Conservation (phyloP, 92 coral and sea anemone genomes). For the Palythoa heliodiscus region DNA sequence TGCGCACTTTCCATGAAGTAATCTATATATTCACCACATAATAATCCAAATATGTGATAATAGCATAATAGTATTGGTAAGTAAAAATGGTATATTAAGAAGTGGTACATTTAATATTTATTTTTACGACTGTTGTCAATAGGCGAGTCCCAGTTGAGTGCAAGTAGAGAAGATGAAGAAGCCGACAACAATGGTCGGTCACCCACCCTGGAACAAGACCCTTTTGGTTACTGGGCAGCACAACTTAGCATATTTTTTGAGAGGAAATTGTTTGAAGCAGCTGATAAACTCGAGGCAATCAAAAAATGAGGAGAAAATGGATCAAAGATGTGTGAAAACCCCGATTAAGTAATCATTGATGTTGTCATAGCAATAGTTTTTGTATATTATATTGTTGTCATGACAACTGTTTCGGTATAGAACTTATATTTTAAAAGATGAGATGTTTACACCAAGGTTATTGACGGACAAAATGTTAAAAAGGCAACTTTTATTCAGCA, state of each 20-base stretch:
- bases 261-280: constrained; percentile 84
- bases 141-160: constrained; percentile 16
- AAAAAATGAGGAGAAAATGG: constrained; percentile 53
- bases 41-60: too few species aligned
- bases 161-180: constrained; percentile 43
- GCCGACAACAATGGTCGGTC: constrained; percentile 54
- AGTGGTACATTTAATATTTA: neutral
- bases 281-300: constrained; percentile 78
- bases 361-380: too few species aligned
- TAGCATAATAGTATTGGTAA: neutral
- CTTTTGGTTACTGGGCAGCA: constrained; percentile 72
- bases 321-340: neutral
- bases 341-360: neutral
- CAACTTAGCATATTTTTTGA: constrained; percentile 91
- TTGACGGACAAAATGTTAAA: too few species aligned
- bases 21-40: too few species aligned
- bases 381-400: too few species aligned
- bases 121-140: neutral
- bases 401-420: too few species aligned
- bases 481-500: too few species aligned
- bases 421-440: too few species aligned
- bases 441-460: too few species aligned
- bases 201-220: constrained; percentile 74
- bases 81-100: neutral
- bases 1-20: too few species aligned